These are phyloP conservation scores for Erethizon dorsatum DNA, from an alignment of 2,797 vertebrate genomes.

Conservation along the genomic window DNA sequence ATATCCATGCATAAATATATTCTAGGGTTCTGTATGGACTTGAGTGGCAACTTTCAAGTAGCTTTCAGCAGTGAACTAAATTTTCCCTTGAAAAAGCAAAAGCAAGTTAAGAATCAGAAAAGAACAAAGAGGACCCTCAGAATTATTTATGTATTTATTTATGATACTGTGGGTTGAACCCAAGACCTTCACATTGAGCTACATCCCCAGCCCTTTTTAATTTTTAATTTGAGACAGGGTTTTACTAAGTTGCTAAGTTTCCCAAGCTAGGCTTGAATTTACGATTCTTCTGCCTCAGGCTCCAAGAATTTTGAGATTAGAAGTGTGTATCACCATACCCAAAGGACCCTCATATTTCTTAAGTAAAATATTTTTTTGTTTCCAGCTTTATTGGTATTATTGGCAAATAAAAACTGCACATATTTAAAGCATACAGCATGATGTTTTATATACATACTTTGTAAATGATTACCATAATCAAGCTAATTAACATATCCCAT, in stretches of 20 bases:
- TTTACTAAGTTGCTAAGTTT: neutral
- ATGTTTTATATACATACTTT: neutral
- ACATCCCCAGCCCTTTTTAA: neutral
- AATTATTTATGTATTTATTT: neutral
- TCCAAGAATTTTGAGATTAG: neutral
- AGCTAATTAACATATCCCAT: neutral
- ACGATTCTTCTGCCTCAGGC: neutral
- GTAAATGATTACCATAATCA: neutral
- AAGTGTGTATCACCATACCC: neutral
- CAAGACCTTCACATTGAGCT: neutral
- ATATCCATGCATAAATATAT: neutral
- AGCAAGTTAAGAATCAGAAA: neutral
- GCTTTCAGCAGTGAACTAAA: slow-evolving; percentile 12
- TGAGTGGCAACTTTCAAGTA: slow-evolving; percentile 24
- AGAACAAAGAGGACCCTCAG: neutral
- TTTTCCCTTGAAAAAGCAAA: slow-evolving; percentile 20
- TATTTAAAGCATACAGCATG: neutral
- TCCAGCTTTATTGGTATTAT: neutral
- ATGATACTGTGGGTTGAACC: neutral
- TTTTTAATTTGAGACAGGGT: neutral
- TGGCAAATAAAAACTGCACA: neutral
- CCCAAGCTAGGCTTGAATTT: neutral
- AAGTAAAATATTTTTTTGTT: neutral
- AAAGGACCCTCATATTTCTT: neutral
- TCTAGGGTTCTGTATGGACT: neutral